These are phyloP conservation scores for Patiria miniata DNA, from an alignment of 35 echinoderm and acorn worm species.

Conservation along the genomic window DNA sequence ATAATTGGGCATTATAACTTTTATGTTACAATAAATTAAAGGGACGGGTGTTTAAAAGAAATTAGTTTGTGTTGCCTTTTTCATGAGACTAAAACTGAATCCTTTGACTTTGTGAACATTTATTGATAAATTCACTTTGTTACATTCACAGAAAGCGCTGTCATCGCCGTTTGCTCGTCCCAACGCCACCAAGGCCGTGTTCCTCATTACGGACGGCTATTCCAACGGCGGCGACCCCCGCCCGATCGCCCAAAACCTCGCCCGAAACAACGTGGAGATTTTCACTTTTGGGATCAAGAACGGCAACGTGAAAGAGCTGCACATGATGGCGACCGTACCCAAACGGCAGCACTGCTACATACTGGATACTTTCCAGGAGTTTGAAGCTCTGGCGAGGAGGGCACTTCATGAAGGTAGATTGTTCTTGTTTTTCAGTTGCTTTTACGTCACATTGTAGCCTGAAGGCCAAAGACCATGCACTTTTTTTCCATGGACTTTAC, in stretches of 20 bases:
- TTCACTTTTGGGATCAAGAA: slow-evolving; percentile 94
- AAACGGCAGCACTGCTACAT: slow-evolving; percentile 90
- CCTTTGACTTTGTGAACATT: no score
- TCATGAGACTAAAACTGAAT: no score
- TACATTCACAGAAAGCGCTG: slow-evolving; percentile 60
- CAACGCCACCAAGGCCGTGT: slow-evolving; percentile 75
- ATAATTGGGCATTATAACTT: no score
- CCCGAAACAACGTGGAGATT: slow-evolving; percentile 65
- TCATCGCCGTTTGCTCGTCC: slow-evolving; percentile 49
- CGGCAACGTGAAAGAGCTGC: slow-evolving; percentile 80
- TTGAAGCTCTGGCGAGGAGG: slow-evolving; percentile 86
- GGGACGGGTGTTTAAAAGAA: no score
- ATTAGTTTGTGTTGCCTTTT: no score
- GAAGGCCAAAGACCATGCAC: background rate
- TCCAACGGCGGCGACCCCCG: slow-evolving; percentile 86
- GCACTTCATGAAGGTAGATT: slow-evolving; percentile 91
- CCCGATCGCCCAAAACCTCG: slow-evolving; percentile 47
- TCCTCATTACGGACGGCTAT: slow-evolving; percentile 94
- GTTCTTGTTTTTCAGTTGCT: background rate
- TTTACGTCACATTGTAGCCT: background rate
- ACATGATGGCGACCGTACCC: slow-evolving; percentile 71
- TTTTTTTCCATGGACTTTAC: no score
- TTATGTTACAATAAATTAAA: no score
- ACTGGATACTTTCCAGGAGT: slow-evolving; percentile 83
- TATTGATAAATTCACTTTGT: background rate